phyloP scores from a whole-genome alignment of 53 echinoderm and acorn worm genomes.

The Arbacia lixula region DNA sequence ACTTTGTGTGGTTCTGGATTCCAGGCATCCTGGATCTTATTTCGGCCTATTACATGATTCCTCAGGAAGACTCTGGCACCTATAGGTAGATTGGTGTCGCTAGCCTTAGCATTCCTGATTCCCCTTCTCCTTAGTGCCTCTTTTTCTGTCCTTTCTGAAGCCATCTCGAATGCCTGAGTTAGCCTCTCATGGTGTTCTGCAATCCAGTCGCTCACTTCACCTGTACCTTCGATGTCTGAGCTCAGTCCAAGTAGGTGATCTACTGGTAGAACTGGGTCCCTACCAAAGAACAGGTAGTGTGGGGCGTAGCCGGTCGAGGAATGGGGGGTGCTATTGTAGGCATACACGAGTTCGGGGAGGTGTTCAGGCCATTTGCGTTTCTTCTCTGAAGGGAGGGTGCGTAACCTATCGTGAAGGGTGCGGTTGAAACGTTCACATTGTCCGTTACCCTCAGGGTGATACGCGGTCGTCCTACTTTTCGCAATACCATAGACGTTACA shows the following conservation, averaged over 20 bases:
- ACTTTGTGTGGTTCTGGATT: constrained; percentile 44
- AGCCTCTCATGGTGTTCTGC: constrained; percentile 53
- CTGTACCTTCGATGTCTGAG: too few species aligned
- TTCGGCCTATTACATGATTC: constrained; percentile 38
- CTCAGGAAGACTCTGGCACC: constrained; percentile 52
- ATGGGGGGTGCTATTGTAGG: constrained; percentile 68
- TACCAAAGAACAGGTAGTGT: constrained; percentile 59
- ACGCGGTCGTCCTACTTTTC: constrained; percentile 39
- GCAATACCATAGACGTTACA: constrained; percentile 60
- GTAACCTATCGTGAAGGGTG: constrained; percentile 73
- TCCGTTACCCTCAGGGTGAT: constrained; percentile 60
- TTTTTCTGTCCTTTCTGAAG: constrained; percentile 49
- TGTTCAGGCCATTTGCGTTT: constrained; percentile 57
- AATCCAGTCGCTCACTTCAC: constrained; percentile 39
- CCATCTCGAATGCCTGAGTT: constrained; percentile 39
- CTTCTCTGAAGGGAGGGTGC: constrained; percentile 56
- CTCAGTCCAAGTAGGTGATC: constrained; percentile 48
- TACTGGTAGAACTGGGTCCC: constrained; percentile 46
- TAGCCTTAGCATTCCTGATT: constrained; percentile 2
- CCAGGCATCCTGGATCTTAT: constrained; percentile 66
- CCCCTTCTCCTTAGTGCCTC: constrained; percentile 37
- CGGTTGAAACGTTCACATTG: constrained; percentile 68
- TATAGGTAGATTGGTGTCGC: constrained; percentile 24
- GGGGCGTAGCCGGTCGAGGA: constrained; percentile 69
- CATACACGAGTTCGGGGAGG: constrained; percentile 59